Base-by-base conservation (phyloP, 2,888 invertebrate species). In the Caenorhabditis sp. region DNA sequence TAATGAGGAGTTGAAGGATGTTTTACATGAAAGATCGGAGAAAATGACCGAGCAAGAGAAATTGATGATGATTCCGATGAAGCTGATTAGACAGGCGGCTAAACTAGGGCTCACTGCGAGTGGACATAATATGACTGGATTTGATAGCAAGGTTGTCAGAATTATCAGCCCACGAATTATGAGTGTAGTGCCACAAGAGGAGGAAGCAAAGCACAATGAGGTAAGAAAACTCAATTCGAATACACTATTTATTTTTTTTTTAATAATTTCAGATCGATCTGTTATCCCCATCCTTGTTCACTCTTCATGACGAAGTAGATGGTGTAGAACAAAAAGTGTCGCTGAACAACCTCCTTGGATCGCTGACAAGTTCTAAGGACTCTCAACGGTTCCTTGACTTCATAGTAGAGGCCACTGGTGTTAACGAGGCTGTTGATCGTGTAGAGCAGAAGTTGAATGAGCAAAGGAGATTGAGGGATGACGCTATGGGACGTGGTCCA, bases 81-180 rank as follows among this genome's bases (percentile, higher is more conserved):
- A 63, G 20, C n/a, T 76, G 59, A 70, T 76, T 0, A 59, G 76
- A 59, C 62, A 66, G 7, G 75, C 68, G 20, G 70, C 78, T 2
- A 80, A 82, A 53, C 38, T 82, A 1, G 75, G 70, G 8, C 26
- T 77, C 2, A 63, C 68, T 20, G 20, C 79, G 59, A 57, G 65
- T 2, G 80, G 80, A 0, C 43, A 76, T 20, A 79, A 82, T 36
- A 63, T 61, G 14, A 60, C 63, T 1, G 67, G 66, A 56, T 60
- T 74, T 31, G 70, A 70, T n/a, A 36, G 25, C 52, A 74, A 74
- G 25, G 59, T 60, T n/a, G 0, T 74, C 10, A 70, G 63, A 58
- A 59, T 62, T 25, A 76, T 65, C 59, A 82, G 65, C 59, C 79
- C 65, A 53, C 59, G 67, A 62, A 70, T 70, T 12, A 67, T 74